Percentiles rank a stretch among this genome's conserved stretches.
Evolutionary conservation across 2,113 vertebrate genomes (phyloP).

Genomic region (Pelecanoides urinatrix): DNA sequence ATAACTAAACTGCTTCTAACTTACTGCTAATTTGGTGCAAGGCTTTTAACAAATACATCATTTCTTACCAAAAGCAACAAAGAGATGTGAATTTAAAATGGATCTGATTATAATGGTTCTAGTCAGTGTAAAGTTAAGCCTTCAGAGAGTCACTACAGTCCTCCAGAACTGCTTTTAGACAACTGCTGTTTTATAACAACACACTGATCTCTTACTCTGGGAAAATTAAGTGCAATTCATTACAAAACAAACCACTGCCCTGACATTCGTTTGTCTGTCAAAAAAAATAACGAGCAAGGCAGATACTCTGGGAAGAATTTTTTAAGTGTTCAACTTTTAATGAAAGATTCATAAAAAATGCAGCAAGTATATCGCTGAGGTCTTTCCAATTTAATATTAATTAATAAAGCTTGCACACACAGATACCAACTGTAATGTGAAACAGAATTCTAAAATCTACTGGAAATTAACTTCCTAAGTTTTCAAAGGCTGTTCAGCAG

Average conservation of each 20-base stretch:
- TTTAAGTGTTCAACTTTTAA: neutral
- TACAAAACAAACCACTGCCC: constrained; percentile 4
- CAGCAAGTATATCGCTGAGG: neutral
- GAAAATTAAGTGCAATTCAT: neutral
- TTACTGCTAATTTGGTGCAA: neutral
- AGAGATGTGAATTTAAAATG: neutral
- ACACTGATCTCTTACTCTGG: neutral
- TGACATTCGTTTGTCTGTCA: neutral
- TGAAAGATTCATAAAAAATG: constrained; percentile 1
- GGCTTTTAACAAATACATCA: neutral
- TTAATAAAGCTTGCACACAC: neutral
- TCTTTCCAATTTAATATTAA: neutral
- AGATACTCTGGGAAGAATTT: neutral
- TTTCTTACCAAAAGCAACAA: neutral
- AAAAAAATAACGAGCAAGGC: neutral
- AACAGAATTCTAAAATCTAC: neutral
- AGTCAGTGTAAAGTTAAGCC: neutral
- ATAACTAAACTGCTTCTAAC: neutral
- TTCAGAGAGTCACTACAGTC: neutral
- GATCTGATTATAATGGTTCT: neutral
- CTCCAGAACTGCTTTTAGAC: neutral
- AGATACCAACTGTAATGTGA: neutral
- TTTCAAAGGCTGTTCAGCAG: neutral
- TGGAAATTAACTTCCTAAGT: neutral
- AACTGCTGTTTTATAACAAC: neutral